These are phyloP conservation scores for Glomeris maerens DNA, from an alignment of 1,140 invertebrate genomes.

Conservation along the genomic window DNA sequence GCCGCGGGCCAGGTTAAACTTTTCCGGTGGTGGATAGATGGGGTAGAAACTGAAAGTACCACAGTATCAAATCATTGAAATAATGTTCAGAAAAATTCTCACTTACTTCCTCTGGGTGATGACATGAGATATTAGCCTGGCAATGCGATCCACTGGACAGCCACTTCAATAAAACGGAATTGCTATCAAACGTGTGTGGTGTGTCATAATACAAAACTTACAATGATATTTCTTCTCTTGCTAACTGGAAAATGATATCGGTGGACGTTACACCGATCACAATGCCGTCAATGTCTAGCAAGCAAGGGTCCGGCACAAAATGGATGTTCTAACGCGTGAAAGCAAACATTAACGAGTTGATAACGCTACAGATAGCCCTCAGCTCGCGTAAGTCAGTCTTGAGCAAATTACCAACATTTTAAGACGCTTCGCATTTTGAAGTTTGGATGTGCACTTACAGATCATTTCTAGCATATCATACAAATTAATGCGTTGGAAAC, in stretches of 20 bases:
- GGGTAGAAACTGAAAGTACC: slow-evolving; percentile 53
- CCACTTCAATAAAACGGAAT: slow-evolving; percentile 8
- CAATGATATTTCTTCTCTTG: slow-evolving; percentile 57
- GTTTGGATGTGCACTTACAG: too few species aligned
- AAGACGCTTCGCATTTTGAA: too few species aligned
- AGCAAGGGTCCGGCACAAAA: slow-evolving; percentile 58
- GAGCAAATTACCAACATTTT: slow-evolving; percentile 32
- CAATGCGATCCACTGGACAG: slow-evolving; percentile 42
- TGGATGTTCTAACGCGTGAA: slow-evolving; percentile 17
- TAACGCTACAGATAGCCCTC: neutral
- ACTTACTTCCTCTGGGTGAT: slow-evolving; percentile 48
- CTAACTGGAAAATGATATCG: slow-evolving; percentile 64
- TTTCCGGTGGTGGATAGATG: slow-evolving; percentile 52
- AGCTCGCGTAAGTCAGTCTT: slow-evolving; percentile 17
- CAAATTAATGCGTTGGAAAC: too few species aligned
- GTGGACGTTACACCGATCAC: slow-evolving; percentile 61
- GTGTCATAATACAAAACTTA: slow-evolving; percentile 40
- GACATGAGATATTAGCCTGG: slow-evolving; percentile 54
- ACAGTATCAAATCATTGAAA: slow-evolving; percentile 3
- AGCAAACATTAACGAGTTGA: neutral
- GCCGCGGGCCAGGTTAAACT: slow-evolving; percentile 50
- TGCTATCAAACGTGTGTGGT: neutral
- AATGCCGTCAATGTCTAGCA: slow-evolving; percentile 58
- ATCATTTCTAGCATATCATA: too few species aligned
- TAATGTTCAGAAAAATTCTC: neutral